Evolutionary conservation across 53 echinoderm and acorn worm species (phyloP).

Genomic region (Luidia sarsii): DNA sequence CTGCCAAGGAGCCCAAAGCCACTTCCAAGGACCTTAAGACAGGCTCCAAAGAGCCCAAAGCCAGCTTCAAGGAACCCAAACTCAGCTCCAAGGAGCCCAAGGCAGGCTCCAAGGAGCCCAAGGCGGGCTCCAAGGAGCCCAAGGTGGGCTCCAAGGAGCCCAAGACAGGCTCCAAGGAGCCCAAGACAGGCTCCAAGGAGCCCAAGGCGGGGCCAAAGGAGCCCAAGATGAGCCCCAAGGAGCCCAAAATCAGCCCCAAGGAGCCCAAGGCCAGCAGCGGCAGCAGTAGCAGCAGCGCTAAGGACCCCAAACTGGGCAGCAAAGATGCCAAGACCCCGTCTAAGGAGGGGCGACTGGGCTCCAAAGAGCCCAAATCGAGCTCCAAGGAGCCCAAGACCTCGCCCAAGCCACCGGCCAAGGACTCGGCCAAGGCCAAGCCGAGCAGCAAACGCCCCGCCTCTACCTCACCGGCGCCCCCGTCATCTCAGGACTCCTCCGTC

Average conservation of each 20-base stretch:
- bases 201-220: constrained; percentile 43
- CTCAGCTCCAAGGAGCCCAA: constrained; percentile 73
- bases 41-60: constrained; percentile 64
- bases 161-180: constrained; percentile 50
- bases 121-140: constrained; percentile 63
- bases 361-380: constrained; percentile 71
- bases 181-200: constrained; percentile 47
- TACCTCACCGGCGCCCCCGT: constrained; percentile 54
- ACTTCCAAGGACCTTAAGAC: constrained; percentile 55
- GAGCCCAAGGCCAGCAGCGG: constrained; percentile 58
- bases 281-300: constrained; percentile 34
- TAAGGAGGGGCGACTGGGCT: constrained; percentile 62
- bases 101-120: constrained; percentile 67
- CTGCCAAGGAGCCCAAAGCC: constrained; percentile 56
- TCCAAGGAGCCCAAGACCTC: constrained; percentile 69
- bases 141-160: constrained; percentile 53
- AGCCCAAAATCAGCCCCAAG: constrained; percentile 62
- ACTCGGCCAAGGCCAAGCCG: constrained; percentile 44
- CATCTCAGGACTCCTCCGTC: constrained; percentile 64
- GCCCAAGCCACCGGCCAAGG: constrained; percentile 46
- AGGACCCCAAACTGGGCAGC: constrained; percentile 58
- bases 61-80: constrained; percentile 71
- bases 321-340: constrained; percentile 60
- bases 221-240: constrained; percentile 63
- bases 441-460: constrained; percentile 51